Evolutionary conservation across 2,888 invertebrate species (phyloP), one percentile per base, ranked within the genome.

Genomic region (Ctenicera cuprea): DNA sequence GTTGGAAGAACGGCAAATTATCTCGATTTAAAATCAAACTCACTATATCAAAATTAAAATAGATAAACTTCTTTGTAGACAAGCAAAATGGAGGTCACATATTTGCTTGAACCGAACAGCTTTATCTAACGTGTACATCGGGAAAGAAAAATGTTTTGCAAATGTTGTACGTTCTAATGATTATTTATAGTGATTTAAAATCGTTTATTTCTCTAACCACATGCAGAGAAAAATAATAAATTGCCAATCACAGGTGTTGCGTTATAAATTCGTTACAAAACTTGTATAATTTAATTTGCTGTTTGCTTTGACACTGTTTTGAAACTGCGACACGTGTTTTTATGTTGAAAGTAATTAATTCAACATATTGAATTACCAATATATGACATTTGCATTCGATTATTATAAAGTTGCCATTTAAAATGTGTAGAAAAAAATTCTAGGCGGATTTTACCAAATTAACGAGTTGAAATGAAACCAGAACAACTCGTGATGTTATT

Each of bases 191-290:
- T 62, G 30, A 38, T 41, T 41, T 38, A 7, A 33, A 59, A 59
- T 14, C 38, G 59, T 38, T 59, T 59, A 59, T 59, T 57, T 59
- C 38, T 59, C 38, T 22, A 38, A n/a, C 18, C 37, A 11, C 59
- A 38, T 38, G 59, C 59, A 54, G 59, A n/a, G 59, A 59, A 59
- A 59, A 59, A 59, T 59, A 59, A 59, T 59, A 59, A 59, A 59
- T 59, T 59, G 59, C 38, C 59, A 59, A 38, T 54, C 59, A 38
- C 59, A 59, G 59, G 59, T 59, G 59, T 59, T 59, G 18, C 38
- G 59, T 20, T 38, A 59, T 38, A 59, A 38, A 59, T 37, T 38
- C 57, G 18, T 38, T 38, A 37, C 18, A 37, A 37, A 59, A 38
- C 59, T 54, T 22, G 59, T 59, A 38, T 38, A 37, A 59, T 59